These are phyloP conservation scores for Eurystomus gularis DNA, from an alignment of 2,113 vertebrate species.

Conservation along the genomic window DNA sequence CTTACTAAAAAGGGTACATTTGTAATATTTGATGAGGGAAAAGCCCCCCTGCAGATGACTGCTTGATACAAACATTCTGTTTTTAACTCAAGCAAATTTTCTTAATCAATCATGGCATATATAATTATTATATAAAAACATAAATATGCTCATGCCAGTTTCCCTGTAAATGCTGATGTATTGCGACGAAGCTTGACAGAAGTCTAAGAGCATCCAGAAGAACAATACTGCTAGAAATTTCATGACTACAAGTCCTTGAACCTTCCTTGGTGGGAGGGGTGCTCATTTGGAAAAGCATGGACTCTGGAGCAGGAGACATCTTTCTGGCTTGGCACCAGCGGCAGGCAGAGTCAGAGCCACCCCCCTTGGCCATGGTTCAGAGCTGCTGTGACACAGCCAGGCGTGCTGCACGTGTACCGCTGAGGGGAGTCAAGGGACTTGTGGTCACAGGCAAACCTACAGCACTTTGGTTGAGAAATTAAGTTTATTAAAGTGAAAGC, in stretches of 20 bases:
- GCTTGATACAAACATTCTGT: fast-evolving
- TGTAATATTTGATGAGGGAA: neutral
- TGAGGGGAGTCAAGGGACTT: neutral
- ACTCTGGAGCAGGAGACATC: neutral
- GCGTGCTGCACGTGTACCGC: fast-evolving
- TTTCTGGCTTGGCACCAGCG: neutral
- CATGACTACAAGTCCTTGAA: neutral
- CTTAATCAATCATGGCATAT: neutral
- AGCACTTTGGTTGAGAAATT: neutral
- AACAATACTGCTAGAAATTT: fast-evolving
- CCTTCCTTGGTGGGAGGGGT: neutral
- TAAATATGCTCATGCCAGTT: neutral
- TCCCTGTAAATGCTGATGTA: neutral
- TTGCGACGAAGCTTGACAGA: neutral
- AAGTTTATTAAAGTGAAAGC: neutral
- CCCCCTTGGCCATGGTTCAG: neutral
- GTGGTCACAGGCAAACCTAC: neutral
- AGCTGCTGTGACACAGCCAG: too few relatives aligned
- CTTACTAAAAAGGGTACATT: neutral
- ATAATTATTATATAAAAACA: neutral
- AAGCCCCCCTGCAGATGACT: neutral
- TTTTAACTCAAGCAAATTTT: neutral
- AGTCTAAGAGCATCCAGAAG: neutral
- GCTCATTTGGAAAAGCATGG: neutral
- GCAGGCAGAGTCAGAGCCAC: fast-evolving